Evolutionary conservation across 2,797 vertebrate genomes (phyloP), one percentile per base, ranked within the genome.

Genomic region (Eupleurogrammus muticus): DNA sequence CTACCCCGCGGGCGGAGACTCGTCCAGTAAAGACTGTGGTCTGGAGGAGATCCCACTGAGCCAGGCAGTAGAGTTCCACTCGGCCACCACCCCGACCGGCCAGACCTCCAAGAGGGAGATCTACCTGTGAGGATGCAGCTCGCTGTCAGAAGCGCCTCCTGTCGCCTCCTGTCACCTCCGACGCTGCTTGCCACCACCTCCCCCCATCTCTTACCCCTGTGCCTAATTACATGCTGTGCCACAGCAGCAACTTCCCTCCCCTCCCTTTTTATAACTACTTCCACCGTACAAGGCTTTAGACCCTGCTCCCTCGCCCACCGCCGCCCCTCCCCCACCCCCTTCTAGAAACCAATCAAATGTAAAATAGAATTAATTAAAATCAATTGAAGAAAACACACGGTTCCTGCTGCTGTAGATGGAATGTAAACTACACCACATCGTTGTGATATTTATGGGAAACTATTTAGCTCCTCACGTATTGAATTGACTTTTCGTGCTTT

Each of bases 101-200:
- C 97, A 97, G 90, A 96, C 94, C 84, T 94, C 96, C 93, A 99
- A 99, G 94, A 96, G 97, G 77, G 98, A 99, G 94, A 98, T 99
- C 92, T 99, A 99, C 95, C 97, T 99, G 97, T 99, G 95, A 98
- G 92, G 76, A 80, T 36, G 16, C 53, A 0, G 63, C 63, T 24
- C 73, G 80, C 79, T 62, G 74, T 71, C 49, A 17, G 52, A 0
- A 24, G 24, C 10, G 9, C 69, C 32, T 3, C 55, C 34, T 44
- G 4, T 6, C 9, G 0, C 23, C 44, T 52, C 32, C 24, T 40
- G 2, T 53, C 73, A 2, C 72, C 48, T 66, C 71, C 42, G 61
- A 73, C 21, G 66, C 68, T 79, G 78, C 80, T 79, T 67, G 48
- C 69, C 81, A 12, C 71, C 54, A 50, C 23, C 44, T 19, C 6